Evolutionary conservation across 2,113 vertebrate species (phyloP).

Genomic region (Petromus typicus): DNA sequence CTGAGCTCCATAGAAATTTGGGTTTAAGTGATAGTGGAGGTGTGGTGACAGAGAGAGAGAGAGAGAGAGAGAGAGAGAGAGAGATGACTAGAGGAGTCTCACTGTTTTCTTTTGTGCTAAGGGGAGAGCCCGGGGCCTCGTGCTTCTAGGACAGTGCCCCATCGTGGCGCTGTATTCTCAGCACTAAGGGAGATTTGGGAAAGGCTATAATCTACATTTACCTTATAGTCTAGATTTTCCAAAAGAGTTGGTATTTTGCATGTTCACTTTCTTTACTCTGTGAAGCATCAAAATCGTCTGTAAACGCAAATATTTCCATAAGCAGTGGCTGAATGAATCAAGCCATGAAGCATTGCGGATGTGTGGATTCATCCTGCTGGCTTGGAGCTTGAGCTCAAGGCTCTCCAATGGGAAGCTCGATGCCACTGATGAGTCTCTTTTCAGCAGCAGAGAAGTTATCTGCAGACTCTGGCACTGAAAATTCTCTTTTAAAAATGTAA

Average conservation of each 20-base stretch:
- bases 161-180: too few relatives aligned
- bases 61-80: neutral
- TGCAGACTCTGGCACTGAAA: conserved; percentile 11
- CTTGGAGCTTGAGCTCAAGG: conserved; percentile 23
- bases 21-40: neutral
- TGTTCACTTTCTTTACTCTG: conserved; percentile 47
- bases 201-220: neutral
- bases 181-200: neutral
- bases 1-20: neutral
- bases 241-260: conserved; percentile 42
- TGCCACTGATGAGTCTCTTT: neutral
- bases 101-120: neutral
- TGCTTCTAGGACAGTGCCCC: neutral
- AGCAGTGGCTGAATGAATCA: conserved; percentile 37
- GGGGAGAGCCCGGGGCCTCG: neutral
- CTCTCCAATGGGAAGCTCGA: neutral
- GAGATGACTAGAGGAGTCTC: neutral
- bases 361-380: neutral
- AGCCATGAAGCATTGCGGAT: neutral
- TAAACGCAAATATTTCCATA: conserved; percentile 62
- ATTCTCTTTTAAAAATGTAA: conserved; percentile 53
- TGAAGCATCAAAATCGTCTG: conserved; percentile 54
- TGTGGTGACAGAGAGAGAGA: neutral
- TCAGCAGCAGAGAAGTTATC: neutral
- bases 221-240: conserved; percentile 36